Evolutionary conservation across 2,113 vertebrate genomes (phyloP), one percentile per base, ranked within the genome.

Genomic region (Oostethus manadensis): DNA sequence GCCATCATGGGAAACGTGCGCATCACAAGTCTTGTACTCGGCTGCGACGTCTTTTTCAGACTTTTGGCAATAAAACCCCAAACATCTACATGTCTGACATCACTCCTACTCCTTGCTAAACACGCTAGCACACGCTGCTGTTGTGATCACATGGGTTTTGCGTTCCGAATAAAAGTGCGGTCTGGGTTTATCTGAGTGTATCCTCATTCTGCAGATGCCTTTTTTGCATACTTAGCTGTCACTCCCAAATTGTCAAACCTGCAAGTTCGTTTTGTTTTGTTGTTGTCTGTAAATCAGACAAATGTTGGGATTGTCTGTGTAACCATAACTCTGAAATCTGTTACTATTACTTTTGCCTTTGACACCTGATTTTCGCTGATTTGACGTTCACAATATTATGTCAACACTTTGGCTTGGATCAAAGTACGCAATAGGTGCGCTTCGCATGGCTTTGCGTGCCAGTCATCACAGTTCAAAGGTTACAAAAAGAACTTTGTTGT

Each of bases 391-490:
- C 15, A 33, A 29, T 18, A 54, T 54, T 6, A 35, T 13, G n/a
- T 18, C 51, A 53, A 53, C 29, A 3, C 26, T 18, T 53, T 53
- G 5, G n/a, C 17, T 38, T 20, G 13, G 18, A 40, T 40, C 53
- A 55, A 55, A 55, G 53, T 29, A 42, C 53, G 8, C 35, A 4
- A 40, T 55, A 43, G 43, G 45, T 68, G 23, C 45, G 21, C 51
- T 15, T 57, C 45, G 50, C 16, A n/a, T 2, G 11, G n/a, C 13
- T 15, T 11, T 29, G 42, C 58, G 43, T 44, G 33, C 18, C 20
- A 58, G 40, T 26, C 7, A 10, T 61, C 58, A 69, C 47, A 60
- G 68, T 47, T 64, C 51, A 68, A 77, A 65, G 46, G 47, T 66
- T 68, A 17, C 16, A 15, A 8, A 51, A 18, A 15, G 7, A 38